A percentile compares a stretch with the other conserved stretches of the same genome.
phyloP scores from a whole-genome alignment of 2,113 vertebrate genomes.

The Gallinago undulata region DNA sequence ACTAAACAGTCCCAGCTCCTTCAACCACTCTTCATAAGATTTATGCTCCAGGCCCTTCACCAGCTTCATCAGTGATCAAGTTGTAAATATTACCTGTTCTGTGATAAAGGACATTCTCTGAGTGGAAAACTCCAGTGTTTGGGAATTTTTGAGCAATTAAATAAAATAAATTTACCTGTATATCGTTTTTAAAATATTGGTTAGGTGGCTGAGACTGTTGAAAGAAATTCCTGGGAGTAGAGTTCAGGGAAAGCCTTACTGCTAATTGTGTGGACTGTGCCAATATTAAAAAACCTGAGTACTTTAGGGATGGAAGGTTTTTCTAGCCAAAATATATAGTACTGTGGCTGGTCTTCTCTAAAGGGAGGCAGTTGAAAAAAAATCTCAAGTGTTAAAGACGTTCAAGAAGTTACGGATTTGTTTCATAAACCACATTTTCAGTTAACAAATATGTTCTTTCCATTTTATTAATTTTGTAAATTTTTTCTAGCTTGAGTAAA shows the following conservation, averaged over 20 bases:
- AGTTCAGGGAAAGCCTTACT: neutral
- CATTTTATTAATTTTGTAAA: neutral
- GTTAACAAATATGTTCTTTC: neutral
- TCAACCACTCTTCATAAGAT: too few species aligned
- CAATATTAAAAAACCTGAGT: neutral
- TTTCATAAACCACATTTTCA: neutral
- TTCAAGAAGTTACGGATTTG: neutral
- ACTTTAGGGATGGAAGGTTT: neutral
- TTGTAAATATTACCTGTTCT: neutral
- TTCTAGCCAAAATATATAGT: neutral
- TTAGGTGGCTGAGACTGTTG: neutral
- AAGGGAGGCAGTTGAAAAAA: neutral
- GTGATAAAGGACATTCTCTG: neutral
- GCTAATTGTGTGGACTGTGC: neutral
- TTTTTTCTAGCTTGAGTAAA: neutral
- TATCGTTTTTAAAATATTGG: neutral
- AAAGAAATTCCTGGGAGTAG: neutral
- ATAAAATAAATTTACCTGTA: neutral
- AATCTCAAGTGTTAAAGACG: neutral
- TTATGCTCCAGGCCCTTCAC: too few species aligned
- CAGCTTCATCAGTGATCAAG: neutral
- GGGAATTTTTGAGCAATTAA: neutral
- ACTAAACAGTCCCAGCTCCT: too few species aligned
- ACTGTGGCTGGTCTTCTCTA: neutral
- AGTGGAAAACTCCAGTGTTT: neutral